Conservation (phyloP, 2,888 invertebrate genomes). For the Theristus sp. region DNA sequence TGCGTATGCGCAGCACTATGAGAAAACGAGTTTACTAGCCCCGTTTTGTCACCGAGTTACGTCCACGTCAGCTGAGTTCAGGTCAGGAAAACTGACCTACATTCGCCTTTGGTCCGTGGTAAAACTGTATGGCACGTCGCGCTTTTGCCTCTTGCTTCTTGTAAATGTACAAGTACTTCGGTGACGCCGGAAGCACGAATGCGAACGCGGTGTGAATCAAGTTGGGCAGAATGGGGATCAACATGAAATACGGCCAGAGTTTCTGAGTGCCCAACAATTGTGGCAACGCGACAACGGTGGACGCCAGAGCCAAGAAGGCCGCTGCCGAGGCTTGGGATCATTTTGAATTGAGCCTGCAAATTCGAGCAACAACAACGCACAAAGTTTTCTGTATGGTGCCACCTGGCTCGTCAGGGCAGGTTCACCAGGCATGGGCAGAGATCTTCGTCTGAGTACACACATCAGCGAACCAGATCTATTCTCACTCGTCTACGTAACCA, state of each 20-base stretch:
- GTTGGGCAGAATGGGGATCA: not conserved
- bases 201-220: not conserved
- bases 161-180: not conserved
- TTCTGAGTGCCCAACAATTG: not conserved
- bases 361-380: too few relatives aligned
- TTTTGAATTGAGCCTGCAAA: not conserved
- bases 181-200: not conserved
- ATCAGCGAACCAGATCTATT: not conserved
- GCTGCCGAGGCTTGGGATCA: not conserved
- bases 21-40: too few relatives aligned
- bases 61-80: too few relatives aligned
- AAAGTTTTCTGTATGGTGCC: too few relatives aligned
- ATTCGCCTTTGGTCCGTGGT: not conserved
- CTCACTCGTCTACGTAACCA: not conserved
- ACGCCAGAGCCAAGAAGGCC: not conserved
- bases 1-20: too few relatives aligned
- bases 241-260: not conserved
- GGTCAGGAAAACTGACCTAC: not conserved
- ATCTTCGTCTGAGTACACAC: too few relatives aligned
- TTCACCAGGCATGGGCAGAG: not conserved
- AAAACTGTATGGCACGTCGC: not conserved
- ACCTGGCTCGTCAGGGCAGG: too few relatives aligned
- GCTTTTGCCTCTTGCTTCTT: not conserved
- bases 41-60: too few relatives aligned
- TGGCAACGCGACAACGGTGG: not conserved